Conservation (phyloP, 2,113 vertebrate genomes). For the Pedionomus torquatus region DNA sequence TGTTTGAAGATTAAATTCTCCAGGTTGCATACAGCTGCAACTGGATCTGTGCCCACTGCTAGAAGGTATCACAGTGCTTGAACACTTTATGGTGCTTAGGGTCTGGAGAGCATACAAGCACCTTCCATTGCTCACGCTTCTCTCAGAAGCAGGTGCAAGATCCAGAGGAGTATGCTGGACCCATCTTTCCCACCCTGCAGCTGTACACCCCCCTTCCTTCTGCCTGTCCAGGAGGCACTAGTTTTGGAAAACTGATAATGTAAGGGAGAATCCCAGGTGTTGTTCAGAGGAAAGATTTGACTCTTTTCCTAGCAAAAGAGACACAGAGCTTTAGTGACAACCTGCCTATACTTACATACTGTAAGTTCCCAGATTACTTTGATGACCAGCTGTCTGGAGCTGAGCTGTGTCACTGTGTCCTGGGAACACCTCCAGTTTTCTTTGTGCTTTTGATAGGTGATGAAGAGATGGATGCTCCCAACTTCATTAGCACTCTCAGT, state of each 20-base stretch:
- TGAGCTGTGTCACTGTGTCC: neutral
- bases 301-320: neutral
- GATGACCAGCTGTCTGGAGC: neutral
- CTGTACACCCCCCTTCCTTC: neutral
- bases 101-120: neutral
- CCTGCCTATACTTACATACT: neutral
- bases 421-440: neutral
- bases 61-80: neutral
- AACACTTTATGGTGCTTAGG: neutral
- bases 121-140: neutral
- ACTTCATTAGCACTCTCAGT: neutral
- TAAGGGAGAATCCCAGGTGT: neutral
- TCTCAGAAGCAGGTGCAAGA: neutral
- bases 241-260: neutral
- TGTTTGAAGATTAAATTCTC: neutral
- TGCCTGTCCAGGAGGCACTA: neutral
- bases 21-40: neutral
- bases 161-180: neutral
- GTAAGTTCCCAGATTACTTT: neutral
- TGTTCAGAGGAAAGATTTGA: neutral
- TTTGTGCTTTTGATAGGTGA: neutral
- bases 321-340: neutral
- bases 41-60: neutral
- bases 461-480: neutral
- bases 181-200: neutral